These are phyloP conservation scores for Sebastes alutus DNA, from an alignment of 2,797 vertebrate species.

Conservation along the genomic window DNA sequence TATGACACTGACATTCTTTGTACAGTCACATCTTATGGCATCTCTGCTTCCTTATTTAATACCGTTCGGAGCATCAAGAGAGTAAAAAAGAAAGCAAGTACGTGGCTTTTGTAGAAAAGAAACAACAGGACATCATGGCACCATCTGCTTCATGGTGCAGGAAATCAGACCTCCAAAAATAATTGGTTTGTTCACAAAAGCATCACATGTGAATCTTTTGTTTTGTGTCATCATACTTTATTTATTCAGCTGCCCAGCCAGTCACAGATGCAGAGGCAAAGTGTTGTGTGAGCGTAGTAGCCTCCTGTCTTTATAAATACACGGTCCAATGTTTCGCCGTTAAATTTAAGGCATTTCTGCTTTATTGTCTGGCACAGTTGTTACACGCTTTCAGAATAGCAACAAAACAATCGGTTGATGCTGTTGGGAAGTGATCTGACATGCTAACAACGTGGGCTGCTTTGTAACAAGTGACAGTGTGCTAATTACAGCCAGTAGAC, in stretches of 20 bases:
- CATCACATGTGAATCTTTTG: not conserved
- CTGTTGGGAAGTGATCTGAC: slow-evolving; percentile 45
- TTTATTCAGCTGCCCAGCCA: slow-evolving; percentile 1
- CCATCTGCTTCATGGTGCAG: slow-evolving; percentile 20
- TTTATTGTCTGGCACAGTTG: slow-evolving; percentile 32
- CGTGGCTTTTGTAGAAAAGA: not conserved
- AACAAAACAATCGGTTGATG: slow-evolving; percentile 38
- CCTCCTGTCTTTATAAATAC: slow-evolving; percentile 1
- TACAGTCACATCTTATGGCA: slow-evolving; percentile 11
- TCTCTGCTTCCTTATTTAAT: slow-evolving; percentile 42
- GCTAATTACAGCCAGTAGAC: slow-evolving; percentile 67
- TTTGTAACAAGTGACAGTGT: slow-evolving; percentile 60
- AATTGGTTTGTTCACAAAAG: not conserved
- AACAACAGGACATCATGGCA: not conserved
- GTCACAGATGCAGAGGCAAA: not conserved
- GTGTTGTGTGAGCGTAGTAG: not conserved
- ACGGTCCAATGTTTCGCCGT: not conserved
- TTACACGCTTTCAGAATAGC: slow-evolving; percentile 19
- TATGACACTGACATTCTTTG: slow-evolving; percentile 30
- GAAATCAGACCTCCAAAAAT: slow-evolving; percentile 13
- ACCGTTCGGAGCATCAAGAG: not conserved
- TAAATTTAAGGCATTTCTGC: slow-evolving; percentile 6
- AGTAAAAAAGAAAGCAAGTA: not conserved
- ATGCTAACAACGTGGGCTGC: slow-evolving; percentile 51
- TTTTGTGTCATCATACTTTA: not conserved